Evolutionary conservation across 92 coral and sea anemone species (phyloP).

Genomic region (Chrysogorgia sp.): DNA sequence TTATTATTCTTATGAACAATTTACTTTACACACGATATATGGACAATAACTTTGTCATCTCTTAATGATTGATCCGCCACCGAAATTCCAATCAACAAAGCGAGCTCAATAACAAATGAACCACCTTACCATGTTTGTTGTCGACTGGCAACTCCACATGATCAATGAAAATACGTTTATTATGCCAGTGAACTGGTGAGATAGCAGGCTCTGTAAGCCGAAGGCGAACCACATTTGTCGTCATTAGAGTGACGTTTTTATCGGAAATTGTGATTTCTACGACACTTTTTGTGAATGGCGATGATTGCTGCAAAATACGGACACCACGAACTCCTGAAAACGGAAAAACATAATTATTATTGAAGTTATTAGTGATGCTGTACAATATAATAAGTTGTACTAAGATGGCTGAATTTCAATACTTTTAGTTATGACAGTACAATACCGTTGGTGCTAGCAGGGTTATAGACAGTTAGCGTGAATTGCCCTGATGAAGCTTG

Average conservation of each 20-base stretch:
- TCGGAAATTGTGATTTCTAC: slow-evolving; percentile 59
- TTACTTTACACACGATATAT: too few relatives aligned
- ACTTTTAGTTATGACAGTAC: background rate
- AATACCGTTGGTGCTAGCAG: slow-evolving; percentile 78
- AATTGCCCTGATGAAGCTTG: slow-evolving; percentile 66
- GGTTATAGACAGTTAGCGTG: slow-evolving; percentile 79
- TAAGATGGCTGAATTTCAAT: too few relatives aligned
- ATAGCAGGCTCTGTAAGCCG: slow-evolving; percentile 81
- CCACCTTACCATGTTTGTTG: slow-evolving; percentile 53
- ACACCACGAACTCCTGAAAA: slow-evolving; percentile 88
- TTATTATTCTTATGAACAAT: too few relatives aligned
- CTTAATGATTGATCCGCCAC: background rate
- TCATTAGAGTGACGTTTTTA: slow-evolving; percentile 61
- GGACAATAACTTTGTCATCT: too few relatives aligned
- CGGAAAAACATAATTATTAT: background rate
- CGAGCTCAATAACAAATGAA: background rate
- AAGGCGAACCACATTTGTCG: slow-evolving; percentile 74
- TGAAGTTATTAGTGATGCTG: background rate
- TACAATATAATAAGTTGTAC: too few relatives aligned
- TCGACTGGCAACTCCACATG: slow-evolving; percentile 40
- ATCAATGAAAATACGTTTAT: slow-evolving; percentile 69
- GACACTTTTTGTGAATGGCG: slow-evolving; percentile 78
- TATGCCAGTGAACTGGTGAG: slow-evolving; percentile 83
- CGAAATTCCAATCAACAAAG: background rate
- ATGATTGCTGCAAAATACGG: slow-evolving; percentile 73